A percentile compares a stretch with the other conserved stretches of the same genome.
Conservation (phyloP, 2,113 vertebrate species). For the Salvelinus alpinus region DNA sequence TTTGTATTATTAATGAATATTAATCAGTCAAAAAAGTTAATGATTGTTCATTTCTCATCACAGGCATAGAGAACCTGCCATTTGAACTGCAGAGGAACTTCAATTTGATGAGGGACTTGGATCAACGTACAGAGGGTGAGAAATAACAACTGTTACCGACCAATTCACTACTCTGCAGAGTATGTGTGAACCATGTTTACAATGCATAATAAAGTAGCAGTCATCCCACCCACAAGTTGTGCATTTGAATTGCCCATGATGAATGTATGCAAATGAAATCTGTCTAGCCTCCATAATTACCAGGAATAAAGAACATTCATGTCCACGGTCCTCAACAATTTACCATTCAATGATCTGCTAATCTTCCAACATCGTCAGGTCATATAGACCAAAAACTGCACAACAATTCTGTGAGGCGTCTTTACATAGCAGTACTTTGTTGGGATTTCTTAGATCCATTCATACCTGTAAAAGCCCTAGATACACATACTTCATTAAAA, state of each 20-base stretch:
- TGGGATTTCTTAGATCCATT: too few relatives aligned
- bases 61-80: constrained; percentile 96
- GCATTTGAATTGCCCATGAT: not conserved
- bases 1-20: not conserved
- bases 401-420: too few relatives aligned
- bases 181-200: too few relatives aligned
- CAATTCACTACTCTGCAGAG: too few relatives aligned
- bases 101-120: constrained; percentile 94
- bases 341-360: not conserved
- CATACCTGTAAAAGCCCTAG: too few relatives aligned
- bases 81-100: constrained; percentile 98
- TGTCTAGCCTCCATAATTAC: not conserved
- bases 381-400: not conserved
- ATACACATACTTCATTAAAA: too few relatives aligned
- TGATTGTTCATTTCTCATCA: constrained; percentile 8
- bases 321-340: not conserved
- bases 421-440: too few relatives aligned
- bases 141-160: not conserved
- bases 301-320: not conserved
- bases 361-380: not conserved
- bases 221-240: not conserved
- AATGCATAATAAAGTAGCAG: not conserved
- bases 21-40: not conserved
- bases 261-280: not conserved
- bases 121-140: constrained; percentile 94